phyloP scores from a whole-genome alignment of 2,113 vertebrate genomes.

The Macquaria australasica region DNA sequence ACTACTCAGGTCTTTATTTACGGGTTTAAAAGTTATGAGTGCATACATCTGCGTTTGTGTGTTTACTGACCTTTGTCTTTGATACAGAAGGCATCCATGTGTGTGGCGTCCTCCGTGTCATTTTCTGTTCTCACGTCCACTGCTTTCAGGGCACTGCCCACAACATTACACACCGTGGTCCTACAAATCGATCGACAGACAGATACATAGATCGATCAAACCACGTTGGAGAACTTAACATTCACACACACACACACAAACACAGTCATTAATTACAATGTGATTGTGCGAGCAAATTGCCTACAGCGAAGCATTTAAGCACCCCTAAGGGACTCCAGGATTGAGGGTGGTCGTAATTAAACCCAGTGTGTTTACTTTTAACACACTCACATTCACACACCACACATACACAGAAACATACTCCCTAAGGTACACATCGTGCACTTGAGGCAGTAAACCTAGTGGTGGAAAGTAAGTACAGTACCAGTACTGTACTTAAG shows the following conservation, averaged over 20 bases:
- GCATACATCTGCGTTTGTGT: background rate
- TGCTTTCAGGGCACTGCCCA: constrained; percentile 84
- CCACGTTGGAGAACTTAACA: background rate
- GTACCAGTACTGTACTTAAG: background rate
- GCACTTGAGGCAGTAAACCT: background rate
- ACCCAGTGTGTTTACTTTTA: constrained; percentile 19
- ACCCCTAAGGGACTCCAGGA: background rate
- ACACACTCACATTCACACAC: background rate
- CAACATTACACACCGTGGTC: constrained; percentile 89
- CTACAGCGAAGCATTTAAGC: constrained; percentile 2
- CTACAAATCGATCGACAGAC: constrained; percentile 78
- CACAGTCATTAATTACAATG: constrained; percentile 10
- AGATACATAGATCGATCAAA: background rate
- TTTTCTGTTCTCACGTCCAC: constrained; percentile 89
- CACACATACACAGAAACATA: background rate
- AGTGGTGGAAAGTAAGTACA: background rate
- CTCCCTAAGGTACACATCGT: background rate
- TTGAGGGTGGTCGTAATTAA: constrained; percentile 23
- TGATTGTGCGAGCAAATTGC: background rate
- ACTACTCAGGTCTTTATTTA: background rate
- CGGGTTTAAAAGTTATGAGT: background rate
- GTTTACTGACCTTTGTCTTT: constrained; percentile 91
- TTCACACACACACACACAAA: background rate
- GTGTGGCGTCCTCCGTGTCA: constrained; percentile 77
- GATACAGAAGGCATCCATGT: constrained; percentile 89